Percentiles rank a stretch among this genome's conserved stretches.
Evolutionary conservation across 64 coral and sea anemone species (phyloP).

Genomic region (Montipora cactus): DNA sequence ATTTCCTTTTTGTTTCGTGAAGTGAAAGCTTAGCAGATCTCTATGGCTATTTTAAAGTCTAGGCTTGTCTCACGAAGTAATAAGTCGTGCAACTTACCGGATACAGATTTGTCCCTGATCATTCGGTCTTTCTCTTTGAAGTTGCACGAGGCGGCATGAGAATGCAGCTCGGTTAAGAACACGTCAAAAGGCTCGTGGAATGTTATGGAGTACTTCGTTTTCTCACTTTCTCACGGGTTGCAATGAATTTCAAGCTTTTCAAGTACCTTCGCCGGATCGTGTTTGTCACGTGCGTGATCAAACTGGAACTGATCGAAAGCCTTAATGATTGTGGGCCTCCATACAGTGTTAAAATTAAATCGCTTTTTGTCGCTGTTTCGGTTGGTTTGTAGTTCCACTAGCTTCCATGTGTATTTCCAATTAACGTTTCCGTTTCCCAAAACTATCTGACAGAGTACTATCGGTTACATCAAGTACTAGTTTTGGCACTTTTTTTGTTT

Average conservation of each 20-base stretch:
- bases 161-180: slow-evolving; percentile 13
- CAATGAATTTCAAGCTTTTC: slow-evolving; percentile 38
- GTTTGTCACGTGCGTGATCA: not conserved
- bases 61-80: slow-evolving; percentile 34
- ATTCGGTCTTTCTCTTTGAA: slow-evolving; percentile 38
- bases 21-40: slow-evolving; percentile 48
- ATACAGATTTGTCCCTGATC: slow-evolving; percentile 58
- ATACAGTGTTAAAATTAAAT: slow-evolving; percentile 22
- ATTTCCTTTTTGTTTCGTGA: slow-evolving; percentile 11
- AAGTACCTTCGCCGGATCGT: slow-evolving; percentile 27
- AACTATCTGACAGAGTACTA: slow-evolving; percentile 8
- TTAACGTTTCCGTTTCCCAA: slow-evolving; percentile 13
- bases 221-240: not conserved
- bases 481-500: not conserved
- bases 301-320: slow-evolving; percentile 35
- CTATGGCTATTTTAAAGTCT: slow-evolving; percentile 25
- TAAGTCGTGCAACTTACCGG: slow-evolving; percentile 41
- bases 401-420: slow-evolving; percentile 32
- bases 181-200: slow-evolving; percentile 24
- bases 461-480: not conserved
- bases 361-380: slow-evolving; percentile 10
- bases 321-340: not conserved
- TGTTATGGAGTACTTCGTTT: slow-evolving; percentile 19
- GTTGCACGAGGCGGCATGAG: not conserved
- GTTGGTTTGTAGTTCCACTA: not conserved